These are phyloP conservation scores for Crematogaster levior DNA, from an alignment of 2,888 invertebrate genomes.

Conservation along the genomic window DNA sequence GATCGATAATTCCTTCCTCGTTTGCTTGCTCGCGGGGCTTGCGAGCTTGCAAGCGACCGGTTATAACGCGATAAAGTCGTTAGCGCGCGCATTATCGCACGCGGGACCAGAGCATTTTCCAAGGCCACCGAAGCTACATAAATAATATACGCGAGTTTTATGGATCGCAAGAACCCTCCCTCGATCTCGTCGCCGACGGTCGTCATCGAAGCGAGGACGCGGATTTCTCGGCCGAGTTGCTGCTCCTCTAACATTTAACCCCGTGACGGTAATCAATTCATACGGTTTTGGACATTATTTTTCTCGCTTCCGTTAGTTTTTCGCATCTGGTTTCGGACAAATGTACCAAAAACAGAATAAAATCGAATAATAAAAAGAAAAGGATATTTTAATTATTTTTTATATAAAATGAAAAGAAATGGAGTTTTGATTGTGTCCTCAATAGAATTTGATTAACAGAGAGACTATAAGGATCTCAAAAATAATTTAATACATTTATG, in stretches of 20 bases:
- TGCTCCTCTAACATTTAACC: background rate
- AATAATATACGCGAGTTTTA: slow-evolving; percentile 71
- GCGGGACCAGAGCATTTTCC: slow-evolving; percentile 62
- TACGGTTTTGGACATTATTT: background rate
- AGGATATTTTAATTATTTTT: background rate
- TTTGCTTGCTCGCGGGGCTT: slow-evolving; percentile 71
- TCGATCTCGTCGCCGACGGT: background rate
- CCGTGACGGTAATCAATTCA: background rate
- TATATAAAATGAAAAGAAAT: background rate
- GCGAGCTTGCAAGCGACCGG: slow-evolving; percentile 73
- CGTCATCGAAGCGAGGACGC: slow-evolving; percentile 16
- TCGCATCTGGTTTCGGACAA: background rate
- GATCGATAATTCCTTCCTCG: slow-evolving; percentile 76
- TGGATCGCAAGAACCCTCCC: slow-evolving; percentile 56
- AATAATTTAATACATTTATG: background rate
- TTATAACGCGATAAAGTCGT: slow-evolving; percentile 76
- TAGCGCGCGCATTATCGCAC: slow-evolving; percentile 74
- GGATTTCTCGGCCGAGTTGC: slow-evolving; percentile 4
- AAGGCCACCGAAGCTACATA: slow-evolving; percentile 69
- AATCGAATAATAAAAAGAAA: background rate
- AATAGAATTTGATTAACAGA: slow-evolving; percentile 6
- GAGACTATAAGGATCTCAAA: too few relatives aligned
- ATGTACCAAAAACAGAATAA: background rate
- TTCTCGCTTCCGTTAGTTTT: background rate
- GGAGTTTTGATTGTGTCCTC: slow-evolving; percentile 18